Percentiles rank a stretch among this genome's conserved stretches.
Evolutionary conservation across 2,113 vertebrate species (phyloP).

Genomic region (Oreocharis arfaki): DNA sequence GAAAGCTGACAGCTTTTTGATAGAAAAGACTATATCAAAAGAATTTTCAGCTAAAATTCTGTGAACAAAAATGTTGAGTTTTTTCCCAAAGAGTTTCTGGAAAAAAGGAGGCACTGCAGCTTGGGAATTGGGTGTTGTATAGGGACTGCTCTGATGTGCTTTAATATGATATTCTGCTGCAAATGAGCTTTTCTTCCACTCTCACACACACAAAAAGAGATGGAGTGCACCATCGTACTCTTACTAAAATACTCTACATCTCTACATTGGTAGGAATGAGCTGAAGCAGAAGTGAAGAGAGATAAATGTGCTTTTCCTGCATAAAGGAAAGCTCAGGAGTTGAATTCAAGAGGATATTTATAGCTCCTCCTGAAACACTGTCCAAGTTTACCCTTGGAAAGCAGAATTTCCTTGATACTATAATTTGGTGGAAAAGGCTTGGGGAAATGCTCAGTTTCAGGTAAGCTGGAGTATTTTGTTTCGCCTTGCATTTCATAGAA

Average conservation of each 20-base stretch:
- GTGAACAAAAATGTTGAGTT: not conserved
- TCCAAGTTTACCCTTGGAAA: not conserved
- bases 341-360: not conserved
- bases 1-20: slow-evolving; percentile 43
- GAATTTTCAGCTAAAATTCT: slow-evolving; percentile 31
- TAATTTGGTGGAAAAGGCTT: not conserved
- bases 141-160: not conserved
- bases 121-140: not conserved
- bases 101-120: not conserved
- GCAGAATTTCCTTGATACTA: not conserved
- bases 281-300: not conserved
- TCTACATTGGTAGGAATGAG: not conserved
- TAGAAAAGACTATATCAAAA: slow-evolving; percentile 2
- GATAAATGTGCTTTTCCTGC: not conserved
- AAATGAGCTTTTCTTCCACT: not conserved
- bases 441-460: not conserved
- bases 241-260: not conserved
- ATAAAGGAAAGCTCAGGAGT: not conserved
- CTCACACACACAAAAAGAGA: not conserved
- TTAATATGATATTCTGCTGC: not conserved
- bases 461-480: not conserved
- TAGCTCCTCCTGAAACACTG: not conserved
- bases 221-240: not conserved
- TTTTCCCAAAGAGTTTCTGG: not conserved
- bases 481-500: not conserved